Conservation (phyloP, 2,888 invertebrate genomes). For the Drosophila macrothrix region DNA sequence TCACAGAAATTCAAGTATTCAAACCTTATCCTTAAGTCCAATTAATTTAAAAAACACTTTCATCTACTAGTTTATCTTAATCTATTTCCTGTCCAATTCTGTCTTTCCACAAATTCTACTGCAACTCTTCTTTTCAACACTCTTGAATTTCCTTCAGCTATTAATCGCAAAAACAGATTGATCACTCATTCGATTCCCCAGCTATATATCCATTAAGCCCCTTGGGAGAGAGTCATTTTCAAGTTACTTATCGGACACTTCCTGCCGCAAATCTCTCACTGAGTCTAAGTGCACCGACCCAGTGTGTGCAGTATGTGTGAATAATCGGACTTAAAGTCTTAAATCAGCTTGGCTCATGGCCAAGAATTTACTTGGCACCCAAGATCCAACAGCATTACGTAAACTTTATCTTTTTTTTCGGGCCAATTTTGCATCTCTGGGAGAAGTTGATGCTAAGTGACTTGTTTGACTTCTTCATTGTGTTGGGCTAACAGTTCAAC, state of each 20-base stretch:
- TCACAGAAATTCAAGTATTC: not conserved
- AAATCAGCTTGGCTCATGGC: constrained; percentile 65
- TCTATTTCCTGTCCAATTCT: constrained; percentile 17
- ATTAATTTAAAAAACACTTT: not conserved
- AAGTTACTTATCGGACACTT: constrained; percentile 63
- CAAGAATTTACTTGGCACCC: constrained; percentile 28
- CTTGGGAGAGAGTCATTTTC: constrained; percentile 20
- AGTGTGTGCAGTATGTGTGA: constrained; percentile 40
- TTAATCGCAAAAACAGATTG: constrained; percentile 44
- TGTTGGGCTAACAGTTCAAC: constrained; percentile 51
- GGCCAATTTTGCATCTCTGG: constrained; percentile 61
- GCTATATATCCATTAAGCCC: constrained; percentile 23
- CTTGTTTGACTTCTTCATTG: constrained; percentile 76
- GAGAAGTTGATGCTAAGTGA: constrained; percentile 61
- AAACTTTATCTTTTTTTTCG: constrained; percentile 31
- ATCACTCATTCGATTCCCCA: constrained; percentile 26
- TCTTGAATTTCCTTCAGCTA: not conserved
- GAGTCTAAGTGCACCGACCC: constrained; percentile 48
- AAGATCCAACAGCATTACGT: constrained; percentile 20
- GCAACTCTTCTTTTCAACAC: not conserved
- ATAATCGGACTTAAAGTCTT: constrained; percentile 53
- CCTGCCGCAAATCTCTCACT: constrained; percentile 67
- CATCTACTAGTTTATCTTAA: constrained; percentile 1
- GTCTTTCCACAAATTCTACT: constrained; percentile 3
- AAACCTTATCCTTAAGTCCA: not conserved